A percentile compares a stretch with the other conserved stretches of the same genome.
These are phyloP conservation scores for Chondrilla cf. caribensis DNA, from an alignment of 37 sponge, comb jelly and placozoan genomes.

Conservation along the genomic window DNA sequence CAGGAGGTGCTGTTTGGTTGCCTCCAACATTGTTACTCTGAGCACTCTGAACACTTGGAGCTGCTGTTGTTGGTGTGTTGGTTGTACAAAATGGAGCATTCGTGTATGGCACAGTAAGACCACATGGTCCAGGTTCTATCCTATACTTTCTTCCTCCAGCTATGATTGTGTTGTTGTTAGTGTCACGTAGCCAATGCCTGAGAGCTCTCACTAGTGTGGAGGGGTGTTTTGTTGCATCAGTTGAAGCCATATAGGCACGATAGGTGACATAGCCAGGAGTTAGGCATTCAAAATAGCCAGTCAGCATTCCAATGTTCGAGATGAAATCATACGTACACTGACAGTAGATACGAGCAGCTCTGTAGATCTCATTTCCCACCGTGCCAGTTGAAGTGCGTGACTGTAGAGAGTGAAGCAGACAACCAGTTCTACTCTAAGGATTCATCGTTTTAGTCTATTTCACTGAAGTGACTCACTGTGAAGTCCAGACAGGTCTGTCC, in stretches of 20 bases:
- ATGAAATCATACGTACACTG: not conserved
- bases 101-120: not conserved
- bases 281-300: not conserved
- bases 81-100: not conserved
- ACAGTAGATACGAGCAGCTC: not conserved
- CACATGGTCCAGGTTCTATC: not conserved
- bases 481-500: not conserved
- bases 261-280: slow-evolving; percentile 7
- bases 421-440: too few relatives aligned
- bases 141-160: not conserved
- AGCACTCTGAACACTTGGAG: not conserved
- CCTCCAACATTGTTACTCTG: not conserved
- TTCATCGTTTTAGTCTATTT: too few relatives aligned
- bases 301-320: not conserved
- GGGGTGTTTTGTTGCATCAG: not conserved
- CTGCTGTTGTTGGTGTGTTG: not conserved
- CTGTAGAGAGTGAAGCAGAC: too few relatives aligned
- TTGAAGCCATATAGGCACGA: not conserved
- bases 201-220: not conserved
- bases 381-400: not conserved
- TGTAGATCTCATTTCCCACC: not conserved
- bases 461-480: slow-evolving; percentile 3
- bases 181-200: not conserved
- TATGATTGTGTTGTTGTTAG: not conserved
- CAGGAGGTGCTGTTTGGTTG: not conserved